These are phyloP conservation scores for rat (Rattus norvegicus) DNA, from an alignment of 2,113 vertebrate species.

Conservation along the genomic window GRCr8 NC_086039.1:151477001-151477500, in stretches of 20 bases:
- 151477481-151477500: background rate
- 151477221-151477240: background rate
- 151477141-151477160: background rate
- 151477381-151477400: background rate
- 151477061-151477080: background rate
- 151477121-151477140: background rate
- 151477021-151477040: background rate
- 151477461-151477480: background rate
- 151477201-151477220: background rate
- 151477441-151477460: background rate
- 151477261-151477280: background rate
- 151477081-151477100: background rate
- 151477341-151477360: background rate
- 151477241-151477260: background rate
- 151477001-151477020: background rate
- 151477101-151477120: background rate
- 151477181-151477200: background rate
- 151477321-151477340: background rate
- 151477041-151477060: background rate
- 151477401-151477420: background rate
- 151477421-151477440: background rate
- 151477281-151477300: background rate
- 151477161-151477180: background rate
- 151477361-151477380: background rate
- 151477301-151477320: background rate